phyloP scores from a whole-genome alignment of 2,113 vertebrate species.

The Xiphophorus couchianus region DNA sequence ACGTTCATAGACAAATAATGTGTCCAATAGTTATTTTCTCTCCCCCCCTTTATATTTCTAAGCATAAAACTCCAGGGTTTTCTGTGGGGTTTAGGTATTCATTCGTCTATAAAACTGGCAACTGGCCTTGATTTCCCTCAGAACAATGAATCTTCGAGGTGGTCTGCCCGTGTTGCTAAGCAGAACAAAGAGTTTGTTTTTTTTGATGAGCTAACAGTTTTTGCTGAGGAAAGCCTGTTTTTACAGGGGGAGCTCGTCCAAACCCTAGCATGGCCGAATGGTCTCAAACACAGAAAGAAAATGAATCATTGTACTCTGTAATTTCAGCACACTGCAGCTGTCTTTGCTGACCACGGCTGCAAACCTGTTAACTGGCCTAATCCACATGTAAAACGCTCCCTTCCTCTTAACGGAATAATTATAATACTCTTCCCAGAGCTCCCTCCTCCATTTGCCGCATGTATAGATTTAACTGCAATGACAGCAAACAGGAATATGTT shows the following conservation, averaged over 20 bases:
- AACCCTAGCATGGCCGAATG: slow-evolving; percentile 45
- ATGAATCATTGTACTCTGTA: slow-evolving; percentile 76
- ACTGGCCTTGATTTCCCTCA: not conserved
- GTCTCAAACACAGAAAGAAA: slow-evolving; percentile 61
- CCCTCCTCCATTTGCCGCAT: slow-evolving; percentile 62
- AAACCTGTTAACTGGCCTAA: slow-evolving; percentile 71
- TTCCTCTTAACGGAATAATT: slow-evolving; percentile 74
- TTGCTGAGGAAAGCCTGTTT: slow-evolving; percentile 47
- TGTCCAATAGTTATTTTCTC: not conserved
- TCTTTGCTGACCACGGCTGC: slow-evolving; percentile 71
- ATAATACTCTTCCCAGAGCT: slow-evolving; percentile 69
- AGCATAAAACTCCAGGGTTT: slow-evolving; percentile 16
- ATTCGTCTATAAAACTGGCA: not conserved
- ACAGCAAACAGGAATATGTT: slow-evolving; percentile 65
- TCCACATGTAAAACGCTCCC: slow-evolving; percentile 79
- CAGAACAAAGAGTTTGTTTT: slow-evolving; percentile 61
- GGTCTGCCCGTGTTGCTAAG: slow-evolving; percentile 45
- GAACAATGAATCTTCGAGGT: slow-evolving; percentile 52
- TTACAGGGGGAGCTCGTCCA: slow-evolving; percentile 53
- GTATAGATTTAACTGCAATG: slow-evolving; percentile 68
- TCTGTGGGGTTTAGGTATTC: slow-evolving; percentile 12
- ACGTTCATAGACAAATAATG: no score
- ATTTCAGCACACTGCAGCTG: slow-evolving; percentile 74
- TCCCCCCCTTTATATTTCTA: not conserved
- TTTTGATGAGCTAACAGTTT: slow-evolving; percentile 65